Percentiles rank a stretch among this genome's conserved stretches.
phyloP scores from a whole-genome alignment of 2,797 vertebrate species.

The Muraenolepis orangiensis region DNA sequence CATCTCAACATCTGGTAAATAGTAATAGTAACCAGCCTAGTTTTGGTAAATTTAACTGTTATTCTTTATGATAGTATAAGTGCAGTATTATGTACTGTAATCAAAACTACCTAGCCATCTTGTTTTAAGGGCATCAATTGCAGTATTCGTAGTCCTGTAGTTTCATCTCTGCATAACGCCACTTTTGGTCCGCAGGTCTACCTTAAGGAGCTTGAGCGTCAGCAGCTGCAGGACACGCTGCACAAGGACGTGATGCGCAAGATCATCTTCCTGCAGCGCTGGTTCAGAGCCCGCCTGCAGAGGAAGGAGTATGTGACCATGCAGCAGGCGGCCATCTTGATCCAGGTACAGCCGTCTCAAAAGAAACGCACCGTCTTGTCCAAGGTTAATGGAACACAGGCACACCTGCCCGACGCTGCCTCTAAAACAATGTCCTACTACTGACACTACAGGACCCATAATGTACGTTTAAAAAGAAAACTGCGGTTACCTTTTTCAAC shows the following conservation, averaged over 20 bases:
- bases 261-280: slow-evolving; percentile 91
- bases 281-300: slow-evolving; percentile 84
- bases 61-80: no score
- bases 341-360: slow-evolving; percentile 78
- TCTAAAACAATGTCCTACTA: not conserved
- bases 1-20: no score
- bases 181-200: slow-evolving; percentile 83
- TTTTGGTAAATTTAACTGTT: no score
- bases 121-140: not conserved
- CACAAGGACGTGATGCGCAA: slow-evolving; percentile 92
- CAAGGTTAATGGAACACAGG: not conserved
- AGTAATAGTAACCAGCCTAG: no score
- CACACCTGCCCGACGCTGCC: not conserved
- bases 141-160: no score
- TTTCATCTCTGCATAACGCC: no score
- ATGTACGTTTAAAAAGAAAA: not conserved
- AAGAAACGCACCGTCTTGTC: no score
- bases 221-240: slow-evolving; percentile 86
- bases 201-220: slow-evolving; percentile 89
- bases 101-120: no score
- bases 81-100: no score
- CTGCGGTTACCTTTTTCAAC: not conserved
- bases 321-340: slow-evolving; percentile 73
- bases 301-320: slow-evolving; percentile 81
- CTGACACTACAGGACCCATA: not conserved